Base-by-base conservation (phyloP, 2,888 invertebrate species). In the Erebia palarica region DNA sequence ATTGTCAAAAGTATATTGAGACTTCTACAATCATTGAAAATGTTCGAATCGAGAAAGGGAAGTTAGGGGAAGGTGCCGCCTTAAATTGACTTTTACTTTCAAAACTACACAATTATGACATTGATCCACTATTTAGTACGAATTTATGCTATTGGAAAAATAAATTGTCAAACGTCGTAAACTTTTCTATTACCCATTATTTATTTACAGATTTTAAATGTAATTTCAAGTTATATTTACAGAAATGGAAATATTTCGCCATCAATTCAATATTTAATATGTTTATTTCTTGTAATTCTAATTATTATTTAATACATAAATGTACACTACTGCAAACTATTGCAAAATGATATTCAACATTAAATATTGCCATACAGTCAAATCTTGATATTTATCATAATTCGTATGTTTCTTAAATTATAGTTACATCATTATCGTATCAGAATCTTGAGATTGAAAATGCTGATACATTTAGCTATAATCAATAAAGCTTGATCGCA, bases 291-390 rank as follows among this genome's bases (percentile, higher is more conserved):
- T n/a, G 27, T 59, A 59, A 59, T 47, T 18, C 44, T 61, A 16
- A 16, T n/a, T 3, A 36, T 44, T 44, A 18, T 18, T 44, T 18
- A 10, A 55, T 55, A 3, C n/a, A 53, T n/a, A 27, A 63, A 57
- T 64, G 51, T 51, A 64, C 49, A 64, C 27, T 9, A 51, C 53
- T 51, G 3, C 5, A 14, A 4, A 47, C 3, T 16, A 44, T 11
- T 9, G 14, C 27, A 7, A 49, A 16, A 61, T 51, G 21, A 18
- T 42, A 57, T n/a, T 27, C 14, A 27, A 69, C 49, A 57, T 57
- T 63, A 63, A 64, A 69, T 55, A 69, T 69, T 63, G 63, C 68
- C 63, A 13, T n/a, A 21, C 44, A 27, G 57, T 55, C n/a, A 55
- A 42, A 57, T 63, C 63, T 27, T 55, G 55, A 65, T 65, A 65